A percentile compares a stretch with the other conserved stretches of the same genome.
Conservation (phyloP, 2,888 invertebrate species). For the Hydriomena furcata region DNA sequence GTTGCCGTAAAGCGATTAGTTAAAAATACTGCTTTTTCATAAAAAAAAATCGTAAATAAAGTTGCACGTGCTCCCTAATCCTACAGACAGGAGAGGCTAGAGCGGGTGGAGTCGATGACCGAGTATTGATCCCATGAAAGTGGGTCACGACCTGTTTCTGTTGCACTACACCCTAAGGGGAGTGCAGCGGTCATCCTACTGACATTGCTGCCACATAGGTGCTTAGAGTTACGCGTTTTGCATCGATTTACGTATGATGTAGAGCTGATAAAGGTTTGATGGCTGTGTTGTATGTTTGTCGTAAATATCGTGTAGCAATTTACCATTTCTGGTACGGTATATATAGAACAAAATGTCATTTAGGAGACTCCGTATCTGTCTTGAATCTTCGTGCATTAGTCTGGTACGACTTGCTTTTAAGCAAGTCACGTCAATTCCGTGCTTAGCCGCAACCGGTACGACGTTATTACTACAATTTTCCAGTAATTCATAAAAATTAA, state of each 20-base stretch:
- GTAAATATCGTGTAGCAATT: neutral
- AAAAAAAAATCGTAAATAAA: too few relatives aligned
- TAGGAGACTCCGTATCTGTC: constrained; percentile 21
- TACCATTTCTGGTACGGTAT: neutral
- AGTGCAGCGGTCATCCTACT: constrained; percentile 55
- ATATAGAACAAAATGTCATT: constrained; percentile 19
- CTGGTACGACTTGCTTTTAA: constrained; percentile 49
- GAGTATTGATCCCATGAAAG: constrained; percentile 79
- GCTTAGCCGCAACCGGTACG: constrained; percentile 65
- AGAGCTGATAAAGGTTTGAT: neutral
- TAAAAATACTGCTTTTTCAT: too few relatives aligned
- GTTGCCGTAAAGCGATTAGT: too few relatives aligned
- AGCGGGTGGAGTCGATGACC: constrained; percentile 77
- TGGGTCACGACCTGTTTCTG: constrained; percentile 79
- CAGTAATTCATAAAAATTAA: constrained; percentile 45
- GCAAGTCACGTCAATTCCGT: constrained; percentile 67
- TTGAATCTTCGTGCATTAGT: constrained; percentile 48
- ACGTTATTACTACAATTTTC: constrained; percentile 50
- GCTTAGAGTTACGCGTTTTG: neutral
- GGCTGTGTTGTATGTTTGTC: neutral
- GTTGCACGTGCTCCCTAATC: constrained; percentile 27
- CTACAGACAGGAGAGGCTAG: constrained; percentile 48
- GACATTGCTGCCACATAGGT: constrained; percentile 31
- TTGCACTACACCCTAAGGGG: constrained; percentile 65
- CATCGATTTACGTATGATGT: neutral